Evolutionary conservation across 53 echinoderm and acorn worm species (phyloP), one percentile per base, ranked within the genome.

Genomic region (Luidia sarsii): DNA sequence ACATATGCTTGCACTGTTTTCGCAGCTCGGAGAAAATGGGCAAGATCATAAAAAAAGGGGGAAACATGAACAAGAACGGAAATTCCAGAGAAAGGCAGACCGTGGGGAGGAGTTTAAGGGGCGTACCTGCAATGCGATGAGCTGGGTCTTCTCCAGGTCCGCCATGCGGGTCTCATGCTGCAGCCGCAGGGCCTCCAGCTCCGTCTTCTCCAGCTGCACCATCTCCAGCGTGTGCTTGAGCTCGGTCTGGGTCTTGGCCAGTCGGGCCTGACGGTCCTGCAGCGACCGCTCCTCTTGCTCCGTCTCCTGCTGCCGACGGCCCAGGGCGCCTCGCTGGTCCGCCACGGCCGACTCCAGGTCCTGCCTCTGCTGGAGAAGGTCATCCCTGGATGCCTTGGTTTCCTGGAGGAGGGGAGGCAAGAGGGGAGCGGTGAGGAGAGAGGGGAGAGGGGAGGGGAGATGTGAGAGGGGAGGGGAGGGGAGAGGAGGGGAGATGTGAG

Each of bases 161-260:
- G 60, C 71, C 87, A 96, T 83, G 59, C 88, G 93, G 20, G 80
- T 57, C 34, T 93, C 88, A 57, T 96, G 97, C 64, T 96, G 97
- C 15, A 92, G 67, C 64, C 61, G 88, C 65, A 96, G 61, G 0
- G 97, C 97, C 50, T 93, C 97, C 33, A 96, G 65, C 67, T 96
- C 97, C 1, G 93, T 96, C 84, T 90, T 96, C 84, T 96, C 97
- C 56, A 96, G 82, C 80, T 96, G 97, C 1, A 96, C 72, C 93
- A 96, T 90, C 84, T 96, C 97, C 70, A 90, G 70, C 14, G 92
- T 92, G 83, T 96, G 97, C 67, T 96, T 93, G 39, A 96, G 71
- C 59, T 96, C 97, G 4, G 93, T 71, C 41, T 81, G 81, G 34
- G 86, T 83, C 72, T 96, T 96, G 74, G 93, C 86, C 1, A 89